Base-by-base conservation (phyloP, 1,140 invertebrate species). In the Macrotrachela quadricornifera region DNA sequence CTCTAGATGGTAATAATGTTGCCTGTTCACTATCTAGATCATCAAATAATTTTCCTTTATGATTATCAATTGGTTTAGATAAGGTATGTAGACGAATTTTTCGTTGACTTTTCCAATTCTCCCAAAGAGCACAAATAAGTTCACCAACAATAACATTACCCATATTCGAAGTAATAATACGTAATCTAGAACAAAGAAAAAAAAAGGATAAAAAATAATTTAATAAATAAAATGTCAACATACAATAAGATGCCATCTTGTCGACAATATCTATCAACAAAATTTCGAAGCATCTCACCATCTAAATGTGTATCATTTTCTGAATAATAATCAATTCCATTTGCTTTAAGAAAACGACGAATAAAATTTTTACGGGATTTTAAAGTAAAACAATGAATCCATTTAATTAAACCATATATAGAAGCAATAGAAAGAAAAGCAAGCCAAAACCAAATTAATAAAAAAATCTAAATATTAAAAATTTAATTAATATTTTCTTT, bases 91-190 rank as follows among this genome's bases (percentile, higher is more conserved):
- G 2, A 30, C 8, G 21, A 30, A 30, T 30, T 8, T 30, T 30
- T 30, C 21, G 21, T 30, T 30, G 21, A 4, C 2, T 4, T 30
- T 30, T 2, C 21, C 21, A 52, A n/a, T 52, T 46, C 6, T 52
- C 51, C 72, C 72, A 74, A 30, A 74, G 57, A 49, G 70, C 68
- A 38, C 69, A 64, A 46, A 73, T 64, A 46, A 74, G 58, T 60
- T 74, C 73, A 10, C 69, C 71, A 36, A 72, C 71, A 51, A 74
- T 62, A 36, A 74, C 71, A 56, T 74, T 71, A 53, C 72, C 71
- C 50, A 72, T 69, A 60, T 74, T 74, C 54, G 72, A 70, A 21
- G 69, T 70, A 38, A 74, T 70, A 16, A 74, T 63, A 39, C 71
- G 59, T 16, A 74, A 60, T 30, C 21, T 30, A 4, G 3, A 30